Conservation (phyloP, 2,113 vertebrate species). For the Holacanthus passer region DNA sequence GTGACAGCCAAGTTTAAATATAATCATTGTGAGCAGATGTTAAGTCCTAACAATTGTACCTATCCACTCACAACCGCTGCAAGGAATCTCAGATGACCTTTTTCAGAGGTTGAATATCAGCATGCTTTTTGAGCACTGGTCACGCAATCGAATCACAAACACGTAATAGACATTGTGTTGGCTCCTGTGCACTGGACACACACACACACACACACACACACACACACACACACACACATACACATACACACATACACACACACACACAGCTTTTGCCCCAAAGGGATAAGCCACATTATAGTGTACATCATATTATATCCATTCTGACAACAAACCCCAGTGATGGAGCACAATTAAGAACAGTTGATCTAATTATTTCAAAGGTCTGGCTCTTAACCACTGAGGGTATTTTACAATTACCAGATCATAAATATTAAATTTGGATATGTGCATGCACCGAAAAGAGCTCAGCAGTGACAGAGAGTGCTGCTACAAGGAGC, state of each 20-base stretch:
- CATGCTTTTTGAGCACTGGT: constrained; percentile 60
- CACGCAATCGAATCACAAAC: constrained; percentile 67
- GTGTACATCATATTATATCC: constrained; percentile 55
- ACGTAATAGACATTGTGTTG: constrained; percentile 54
- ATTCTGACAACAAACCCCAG: constrained; percentile 58
- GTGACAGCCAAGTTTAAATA: constrained; percentile 55
- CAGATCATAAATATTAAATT: constrained; percentile 74
- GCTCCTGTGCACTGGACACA: constrained; percentile 27
- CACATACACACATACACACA: constrained; percentile 17
- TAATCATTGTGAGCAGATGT: constrained; percentile 52
- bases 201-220: constrained; percentile 8
- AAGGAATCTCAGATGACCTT: constrained; percentile 68
- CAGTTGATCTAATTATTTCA: constrained; percentile 61
- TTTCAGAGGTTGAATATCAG: constrained; percentile 65
- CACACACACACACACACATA: constrained; percentile 12
- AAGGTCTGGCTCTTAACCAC: constrained; percentile 42
- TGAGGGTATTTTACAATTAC: constrained; percentile 61
- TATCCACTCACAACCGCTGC: constrained; percentile 16
- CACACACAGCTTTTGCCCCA: constrained; percentile 46
- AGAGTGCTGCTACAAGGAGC: constrained; percentile 68
- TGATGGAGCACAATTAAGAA: constrained; percentile 54
- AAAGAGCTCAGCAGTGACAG: constrained; percentile 65
- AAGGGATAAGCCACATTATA: constrained; percentile 56
- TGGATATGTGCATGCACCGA: constrained; percentile 43
- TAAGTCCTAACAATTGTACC: constrained; percentile 30